Conservation (phyloP, 2,888 invertebrate species). For the Cybosia mesomella region DNA sequence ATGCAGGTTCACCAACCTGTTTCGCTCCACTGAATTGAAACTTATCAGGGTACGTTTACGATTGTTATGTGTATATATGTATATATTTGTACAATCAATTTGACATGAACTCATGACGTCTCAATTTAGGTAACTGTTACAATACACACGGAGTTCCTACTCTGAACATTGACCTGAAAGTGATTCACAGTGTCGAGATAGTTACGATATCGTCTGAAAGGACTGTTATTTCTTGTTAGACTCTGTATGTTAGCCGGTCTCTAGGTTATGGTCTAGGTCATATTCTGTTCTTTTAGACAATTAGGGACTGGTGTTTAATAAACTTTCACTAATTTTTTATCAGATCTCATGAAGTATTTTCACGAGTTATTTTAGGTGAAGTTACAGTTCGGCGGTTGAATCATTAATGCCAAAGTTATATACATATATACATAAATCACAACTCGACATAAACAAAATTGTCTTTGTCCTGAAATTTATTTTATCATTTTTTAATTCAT, state of each 20-base stretch:
- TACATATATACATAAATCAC: not conserved
- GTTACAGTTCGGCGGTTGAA: not conserved
- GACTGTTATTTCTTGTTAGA: conserved; percentile 63
- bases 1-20: conserved; percentile 65
- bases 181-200: conserved; percentile 78
- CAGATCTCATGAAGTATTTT: conserved; percentile 26
- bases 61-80: conserved; percentile 39
- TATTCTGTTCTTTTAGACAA: conserved; percentile 28
- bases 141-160: conserved; percentile 58
- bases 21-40: conserved; percentile 69
- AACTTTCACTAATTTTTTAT: conserved; percentile 37
- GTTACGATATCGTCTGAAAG: conserved; percentile 59
- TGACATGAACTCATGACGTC: conserved; percentile 66
- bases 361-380: conserved; percentile 14
- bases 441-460: no score
- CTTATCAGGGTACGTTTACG: conserved; percentile 71
- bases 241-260: conserved; percentile 58
- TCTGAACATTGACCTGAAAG: conserved; percentile 79
- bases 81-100: conserved; percentile 75
- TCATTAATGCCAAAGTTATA: not conserved
- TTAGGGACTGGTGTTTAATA: conserved; percentile 24
- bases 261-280: conserved; percentile 62
- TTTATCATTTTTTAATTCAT: no score
- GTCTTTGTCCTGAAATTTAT: no score
- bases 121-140: conserved; percentile 83